Conservation (phyloP, 2,888 invertebrate species). For the Mythimna pallens region DNA sequence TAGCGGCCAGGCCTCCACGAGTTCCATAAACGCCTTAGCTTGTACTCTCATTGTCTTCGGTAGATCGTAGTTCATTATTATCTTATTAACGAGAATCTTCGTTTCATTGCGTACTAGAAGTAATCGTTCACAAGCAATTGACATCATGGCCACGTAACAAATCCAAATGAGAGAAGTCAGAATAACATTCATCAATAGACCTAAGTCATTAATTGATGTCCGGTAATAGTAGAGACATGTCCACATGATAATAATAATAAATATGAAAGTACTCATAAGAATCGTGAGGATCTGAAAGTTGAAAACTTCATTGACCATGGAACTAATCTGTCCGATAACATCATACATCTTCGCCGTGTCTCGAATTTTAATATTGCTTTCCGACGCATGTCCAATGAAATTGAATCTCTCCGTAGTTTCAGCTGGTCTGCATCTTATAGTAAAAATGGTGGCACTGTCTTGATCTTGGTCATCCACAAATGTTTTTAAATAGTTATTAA, state of each 20-base stretch:
- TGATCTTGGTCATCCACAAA: slow-evolving; percentile 70
- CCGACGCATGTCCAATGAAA: slow-evolving; percentile 68
- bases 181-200: slow-evolving; percentile 67
- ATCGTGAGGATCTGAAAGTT: slow-evolving; percentile 80
- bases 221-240: slow-evolving; percentile 73
- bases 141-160: slow-evolving; percentile 72
- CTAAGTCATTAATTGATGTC: slow-evolving; percentile 59
- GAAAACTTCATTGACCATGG: slow-evolving; percentile 74
- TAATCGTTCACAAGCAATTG: slow-evolving; percentile 74
- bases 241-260: slow-evolving; percentile 77
- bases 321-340: slow-evolving; percentile 73
- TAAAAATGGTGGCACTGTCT: slow-evolving; percentile 64
- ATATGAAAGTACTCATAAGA: slow-evolving; percentile 76
- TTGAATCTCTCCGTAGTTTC: slow-evolving; percentile 54
- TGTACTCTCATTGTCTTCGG: slow-evolving; percentile 76
- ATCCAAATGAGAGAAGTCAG: slow-evolving; percentile 64
- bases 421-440: slow-evolving; percentile 49
- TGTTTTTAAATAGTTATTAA: slow-evolving; percentile 72
- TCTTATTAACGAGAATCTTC: slow-evolving; percentile 76
- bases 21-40: slow-evolving; percentile 80
- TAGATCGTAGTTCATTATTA: slow-evolving; percentile 80
- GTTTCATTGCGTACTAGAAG: slow-evolving; percentile 72
- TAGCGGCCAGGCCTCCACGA: slow-evolving; percentile 79
- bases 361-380: slow-evolving; percentile 72
- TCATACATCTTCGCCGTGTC: slow-evolving; percentile 75